Base-by-base conservation (phyloP, 2,888 invertebrate genomes). In the Dyspetes luteomarginatus region DNA sequence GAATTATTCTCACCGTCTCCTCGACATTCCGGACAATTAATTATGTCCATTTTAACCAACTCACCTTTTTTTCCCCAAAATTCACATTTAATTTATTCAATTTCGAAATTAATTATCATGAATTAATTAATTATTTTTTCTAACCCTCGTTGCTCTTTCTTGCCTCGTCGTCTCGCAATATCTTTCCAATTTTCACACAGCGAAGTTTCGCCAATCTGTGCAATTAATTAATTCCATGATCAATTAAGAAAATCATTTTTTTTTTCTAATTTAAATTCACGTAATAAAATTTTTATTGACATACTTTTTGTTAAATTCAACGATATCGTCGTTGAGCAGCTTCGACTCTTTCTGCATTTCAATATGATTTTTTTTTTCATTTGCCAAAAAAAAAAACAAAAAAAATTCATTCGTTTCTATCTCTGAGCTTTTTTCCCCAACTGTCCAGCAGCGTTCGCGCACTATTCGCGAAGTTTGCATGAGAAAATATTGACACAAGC, bases 1-100 rank as follows among this genome's bases (percentile, higher is more conserved):
- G 69, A 28, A 41, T 78, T 60, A 4, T 55, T 69, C 17, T 67
- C 56, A 12, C 45, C 79, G 2, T 83, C 74, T 1, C 82, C 85
- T 65, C 62, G 83, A 81, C 87, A 87, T 65, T 82, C 82, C 28
- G 82, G 81, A 72, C 87, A 85, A 4, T 60, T 60, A n/a, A 68
- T 69, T 65, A 80, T 80, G 56, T 77, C 78, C 43, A 82, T 82
- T 64, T 68, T 85, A 41, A 81, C 82, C 56, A 73, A 83, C 12
- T 84, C 81, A 50, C 69, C 73, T 76, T 85, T 85, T 84, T 55
- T 26, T 41, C 41, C 7, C 52, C 26, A 55, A 72, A 15, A 62
- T 24, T 26, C 5, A 64, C 62, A 36, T 12, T 36, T 36, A 36
- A 12, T 36, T 36, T 43, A 28, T 19, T 52, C 15, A 22, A 28